Conservation (phyloP, 2,113 vertebrate species). For the Panthera tigris region DNA sequence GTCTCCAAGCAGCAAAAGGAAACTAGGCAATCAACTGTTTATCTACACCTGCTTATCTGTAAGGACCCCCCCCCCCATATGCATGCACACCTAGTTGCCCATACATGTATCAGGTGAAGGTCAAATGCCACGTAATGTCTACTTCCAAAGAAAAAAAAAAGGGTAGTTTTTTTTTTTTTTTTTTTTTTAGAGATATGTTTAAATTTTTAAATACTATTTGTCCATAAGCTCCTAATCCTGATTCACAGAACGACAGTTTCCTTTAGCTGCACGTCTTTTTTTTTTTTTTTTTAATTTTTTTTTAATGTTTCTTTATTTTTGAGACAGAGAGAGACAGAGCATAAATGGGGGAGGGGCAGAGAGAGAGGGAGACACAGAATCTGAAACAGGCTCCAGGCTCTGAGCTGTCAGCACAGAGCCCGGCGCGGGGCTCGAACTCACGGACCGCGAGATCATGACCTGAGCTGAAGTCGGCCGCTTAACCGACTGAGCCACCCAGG, state of each 20-base stretch:
- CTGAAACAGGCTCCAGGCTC: too few species aligned
- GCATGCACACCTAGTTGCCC: not conserved
- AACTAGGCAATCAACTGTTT: not conserved
- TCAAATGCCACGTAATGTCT: not conserved
- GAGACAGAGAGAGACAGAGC: too few species aligned
- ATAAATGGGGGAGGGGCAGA: too few species aligned
- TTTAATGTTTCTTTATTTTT: too few species aligned
- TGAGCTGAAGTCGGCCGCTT: too few species aligned
- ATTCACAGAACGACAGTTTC: not conserved
- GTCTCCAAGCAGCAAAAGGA: not conserved
- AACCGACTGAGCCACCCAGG: too few species aligned
- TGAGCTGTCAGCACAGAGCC: too few species aligned
- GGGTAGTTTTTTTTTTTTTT: not conserved
- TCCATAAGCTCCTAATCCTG: too few species aligned
- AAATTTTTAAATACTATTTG: not conserved
- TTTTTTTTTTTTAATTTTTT: too few species aligned
- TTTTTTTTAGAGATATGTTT: not conserved
- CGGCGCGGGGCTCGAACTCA: too few species aligned
- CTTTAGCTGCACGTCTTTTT: not conserved
- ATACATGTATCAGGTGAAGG: not conserved
- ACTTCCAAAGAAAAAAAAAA: not conserved
- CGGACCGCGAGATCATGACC: rapidly evolving
- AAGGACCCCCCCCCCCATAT: not conserved
- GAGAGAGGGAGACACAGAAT: too few species aligned
- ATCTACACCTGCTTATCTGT: not conserved